phyloP scores from a whole-genome alignment of 2,113 vertebrate genomes.

The Ageneiosus marmoratus region DNA sequence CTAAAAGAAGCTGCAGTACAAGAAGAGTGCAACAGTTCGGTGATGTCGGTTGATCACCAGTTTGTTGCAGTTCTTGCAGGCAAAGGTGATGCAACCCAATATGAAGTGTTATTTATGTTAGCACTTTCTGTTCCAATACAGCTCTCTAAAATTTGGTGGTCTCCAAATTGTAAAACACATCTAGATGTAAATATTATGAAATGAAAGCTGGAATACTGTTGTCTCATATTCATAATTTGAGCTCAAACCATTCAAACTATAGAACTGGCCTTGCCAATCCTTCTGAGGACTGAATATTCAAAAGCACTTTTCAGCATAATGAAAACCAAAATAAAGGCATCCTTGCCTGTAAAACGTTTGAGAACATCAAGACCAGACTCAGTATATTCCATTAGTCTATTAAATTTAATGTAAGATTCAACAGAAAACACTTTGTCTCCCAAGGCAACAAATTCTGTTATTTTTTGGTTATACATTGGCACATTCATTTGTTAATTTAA shows the following conservation, averaged over 20 bases:
- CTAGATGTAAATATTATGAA: neutral
- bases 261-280: neutral
- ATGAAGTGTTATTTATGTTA: too few relatives aligned
- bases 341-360: neutral
- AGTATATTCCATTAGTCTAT: neutral
- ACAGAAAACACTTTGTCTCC: neutral
- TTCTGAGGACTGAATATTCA: neutral
- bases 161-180: neutral
- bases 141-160: neutral
- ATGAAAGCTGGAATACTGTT: neutral
- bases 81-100: too few relatives aligned
- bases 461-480: neutral
- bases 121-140: neutral
- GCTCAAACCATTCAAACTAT: neutral
- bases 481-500: neutral
- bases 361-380: neutral
- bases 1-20: neutral
- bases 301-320: neutral
- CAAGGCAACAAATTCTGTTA: neutral
- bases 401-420: neutral
- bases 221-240: neutral
- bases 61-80: neutral
- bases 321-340: neutral
- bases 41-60: neutral
- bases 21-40: neutral